Percentiles rank a stretch among this genome's conserved stretches.
Evolutionary conservation across 2,113 vertebrate species (phyloP).

Genomic region (Dicrurus megarhynchus): DNA sequence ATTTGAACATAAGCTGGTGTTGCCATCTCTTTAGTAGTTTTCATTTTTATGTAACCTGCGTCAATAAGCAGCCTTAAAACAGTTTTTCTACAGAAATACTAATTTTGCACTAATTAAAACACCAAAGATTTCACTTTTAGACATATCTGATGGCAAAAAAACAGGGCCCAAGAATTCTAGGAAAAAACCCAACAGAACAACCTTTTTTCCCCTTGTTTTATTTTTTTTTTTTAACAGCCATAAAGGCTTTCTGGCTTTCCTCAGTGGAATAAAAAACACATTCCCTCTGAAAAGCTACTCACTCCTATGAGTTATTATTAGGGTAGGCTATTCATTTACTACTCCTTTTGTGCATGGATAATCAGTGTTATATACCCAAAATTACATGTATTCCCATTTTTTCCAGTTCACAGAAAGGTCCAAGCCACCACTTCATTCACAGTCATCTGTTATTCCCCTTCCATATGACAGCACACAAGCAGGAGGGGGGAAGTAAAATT

Average conservation of each 20-base stretch:
- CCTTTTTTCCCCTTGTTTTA: not conserved
- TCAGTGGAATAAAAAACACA: not conserved
- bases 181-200: not conserved
- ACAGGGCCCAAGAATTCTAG: not conserved
- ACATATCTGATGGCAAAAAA: not conserved
- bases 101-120: not conserved
- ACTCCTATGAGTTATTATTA: not conserved
- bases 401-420: not conserved
- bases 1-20: not conserved
- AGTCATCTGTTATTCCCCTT: not conserved
- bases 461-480: not conserved
- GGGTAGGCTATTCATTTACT: not conserved
- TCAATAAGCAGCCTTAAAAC: not conserved
- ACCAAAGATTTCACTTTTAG: not conserved
- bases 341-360: not conserved
- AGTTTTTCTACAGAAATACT: not conserved
- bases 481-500: not conserved
- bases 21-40: not conserved
- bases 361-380: not conserved
- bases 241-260: not conserved
- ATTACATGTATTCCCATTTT: not conserved
- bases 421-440: not conserved
- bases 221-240: not conserved
- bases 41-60: accelerated
- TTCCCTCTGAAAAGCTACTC: not conserved